These are phyloP conservation scores for Diorhabda sublineata DNA, from an alignment of 1,140 invertebrate genomes.

Conservation along the genomic window DNA sequence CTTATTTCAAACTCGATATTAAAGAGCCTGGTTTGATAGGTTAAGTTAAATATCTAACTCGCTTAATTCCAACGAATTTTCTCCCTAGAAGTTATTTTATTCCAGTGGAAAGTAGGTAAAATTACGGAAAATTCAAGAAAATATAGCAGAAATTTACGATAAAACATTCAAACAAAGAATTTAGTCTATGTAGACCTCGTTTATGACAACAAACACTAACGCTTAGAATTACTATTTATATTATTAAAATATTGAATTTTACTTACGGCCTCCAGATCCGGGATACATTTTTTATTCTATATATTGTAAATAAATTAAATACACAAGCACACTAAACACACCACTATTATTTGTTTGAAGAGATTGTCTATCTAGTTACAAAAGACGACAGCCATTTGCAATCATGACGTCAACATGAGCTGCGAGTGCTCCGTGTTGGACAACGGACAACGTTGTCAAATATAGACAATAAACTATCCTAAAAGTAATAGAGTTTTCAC, in stretches of 20 bases:
- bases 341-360: constrained; percentile 36
- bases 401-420: constrained; percentile 24
- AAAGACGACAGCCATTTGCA: constrained; percentile 46
- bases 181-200: constrained; percentile 13
- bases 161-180: constrained; percentile 29
- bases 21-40: constrained; percentile 3
- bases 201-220: constrained; percentile 24
- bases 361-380: constrained; percentile 39
- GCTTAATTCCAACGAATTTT: too few relatives aligned
- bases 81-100: too few relatives aligned
- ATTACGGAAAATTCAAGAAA: not conserved
- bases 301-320: constrained; percentile 29
- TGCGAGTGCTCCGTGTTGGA: not conserved
- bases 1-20: constrained; percentile 12
- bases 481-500: too few relatives aligned
- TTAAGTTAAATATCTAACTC: not conserved
- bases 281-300: constrained; percentile 40
- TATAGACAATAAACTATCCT: too few relatives aligned
- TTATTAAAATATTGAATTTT: constrained; percentile 1
- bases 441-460: too few relatives aligned
- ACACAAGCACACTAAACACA: constrained; percentile 43
- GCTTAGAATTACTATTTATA: not conserved
- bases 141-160: constrained; percentile 1
- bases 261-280: constrained; percentile 46
- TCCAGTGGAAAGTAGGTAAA: not conserved